Base-by-base conservation (phyloP, 2,888 invertebrate species). In the Hetaerina titia region DNA sequence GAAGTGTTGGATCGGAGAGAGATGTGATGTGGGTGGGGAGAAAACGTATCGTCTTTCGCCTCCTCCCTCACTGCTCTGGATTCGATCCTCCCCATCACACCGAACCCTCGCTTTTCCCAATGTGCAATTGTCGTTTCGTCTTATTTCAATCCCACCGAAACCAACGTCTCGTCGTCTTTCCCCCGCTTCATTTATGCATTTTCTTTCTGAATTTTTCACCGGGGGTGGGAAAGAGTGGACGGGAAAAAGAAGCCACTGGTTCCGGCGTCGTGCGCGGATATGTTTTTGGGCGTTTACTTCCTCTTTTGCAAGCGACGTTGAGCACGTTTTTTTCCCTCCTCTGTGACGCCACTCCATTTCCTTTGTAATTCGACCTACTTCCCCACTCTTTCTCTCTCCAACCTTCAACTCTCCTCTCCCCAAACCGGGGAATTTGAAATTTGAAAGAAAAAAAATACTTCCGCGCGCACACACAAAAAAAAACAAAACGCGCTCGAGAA, bases 311-410 rank as follows among this genome's bases (percentile, higher is more conserved):
- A 69, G 69, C 69, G n/a, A 9, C 69, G 9, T n/a, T n/a, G 69
- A 5, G 69, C n/a, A 11, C 69, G n/a, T n/a, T 69, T 8, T 17
- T 69, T 69, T 7, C 0, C n/a, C n/a, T n/a, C 22, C n/a, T 8
- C 8, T n/a, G 11, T 69, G 45, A 88, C 89, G 45, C 9, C 58
- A n/a, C n/a, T 89, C 56, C 57, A 57, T 56, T n/a, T 89, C 89
- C 69, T 92, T 92, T 92, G 92, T 92, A 69, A 92, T 56, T n/a
- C 92, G 92, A 92, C 92, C 92, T 92, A 92, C 92, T 69, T 92
- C 69, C 69, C 69, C 81, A 25, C 81, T 31, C 81, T 81, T 15
- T 22, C 45, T 45, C 45, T 45, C 45, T 45, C 58, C 11, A 45
- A 22, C 15, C 7, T 19, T 57, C 22, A 89, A 89, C n/a, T 22